A percentile compares a stretch with the other conserved stretches of the same genome.
These are phyloP conservation scores for Chrysogorgia sp. DNA, from an alignment of 92 coral and sea anemone genomes.

Conservation along the genomic window DNA sequence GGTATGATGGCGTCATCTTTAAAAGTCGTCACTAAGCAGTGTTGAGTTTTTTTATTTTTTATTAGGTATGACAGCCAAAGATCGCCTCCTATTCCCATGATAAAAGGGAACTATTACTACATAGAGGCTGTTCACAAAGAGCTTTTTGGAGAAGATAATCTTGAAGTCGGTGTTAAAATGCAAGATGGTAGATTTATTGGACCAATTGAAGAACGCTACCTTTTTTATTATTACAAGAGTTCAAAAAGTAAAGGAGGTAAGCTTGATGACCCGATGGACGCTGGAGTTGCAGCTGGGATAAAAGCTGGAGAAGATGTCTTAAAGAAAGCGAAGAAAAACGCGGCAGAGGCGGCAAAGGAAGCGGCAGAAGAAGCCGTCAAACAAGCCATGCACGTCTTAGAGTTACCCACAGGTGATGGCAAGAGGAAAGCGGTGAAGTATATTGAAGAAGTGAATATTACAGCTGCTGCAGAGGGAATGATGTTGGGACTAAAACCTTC, in stretches of 20 bases:
- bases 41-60: not conserved
- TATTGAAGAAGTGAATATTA: slow-evolving; percentile 30
- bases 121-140: slow-evolving; percentile 62
- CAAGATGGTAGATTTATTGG: slow-evolving; percentile 32
- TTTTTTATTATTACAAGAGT: slow-evolving; percentile 19
- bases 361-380: slow-evolving; percentile 40
- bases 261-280: slow-evolving; percentile 37
- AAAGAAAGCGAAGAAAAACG: slow-evolving; percentile 75
- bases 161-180: slow-evolving; percentile 63
- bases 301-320: slow-evolving; percentile 79
- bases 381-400: slow-evolving; percentile 12
- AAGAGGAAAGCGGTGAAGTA: slow-evolving; percentile 7
- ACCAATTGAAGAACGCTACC: slow-evolving; percentile 19
- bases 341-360: slow-evolving; percentile 52
- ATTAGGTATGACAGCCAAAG: slow-evolving; percentile 46
- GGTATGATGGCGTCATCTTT: too few species aligned
- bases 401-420: slow-evolving; percentile 32
- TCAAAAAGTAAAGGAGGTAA: slow-evolving; percentile 23
- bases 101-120: slow-evolving; percentile 39
- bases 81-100: slow-evolving; percentile 42
- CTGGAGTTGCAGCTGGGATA: slow-evolving; percentile 92
- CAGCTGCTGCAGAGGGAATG: slow-evolving; percentile 15
- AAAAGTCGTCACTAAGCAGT: not conserved
- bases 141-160: slow-evolving; percentile 69
- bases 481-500: slow-evolving; percentile 8